Evolutionary conservation across 2,888 invertebrate genomes (phyloP).

Genomic region (Yponomeuta plumbellus): DNA sequence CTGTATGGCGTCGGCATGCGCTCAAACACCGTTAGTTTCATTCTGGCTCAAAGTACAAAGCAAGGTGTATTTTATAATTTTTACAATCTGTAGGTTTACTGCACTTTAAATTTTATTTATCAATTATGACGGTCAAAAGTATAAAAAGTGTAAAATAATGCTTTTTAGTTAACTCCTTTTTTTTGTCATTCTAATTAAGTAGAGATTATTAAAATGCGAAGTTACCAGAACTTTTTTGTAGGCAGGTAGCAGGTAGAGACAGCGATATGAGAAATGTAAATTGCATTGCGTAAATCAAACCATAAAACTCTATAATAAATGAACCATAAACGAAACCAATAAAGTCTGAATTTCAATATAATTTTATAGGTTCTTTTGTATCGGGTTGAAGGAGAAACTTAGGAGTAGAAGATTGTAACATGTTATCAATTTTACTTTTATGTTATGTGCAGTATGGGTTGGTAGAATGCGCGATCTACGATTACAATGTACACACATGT

Average conservation of each 20-base stretch:
- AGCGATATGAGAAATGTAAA: background rate
- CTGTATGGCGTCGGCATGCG: background rate
- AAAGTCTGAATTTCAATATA: background rate
- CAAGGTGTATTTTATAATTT: background rate
- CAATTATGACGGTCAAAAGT: too few species aligned
- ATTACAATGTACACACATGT: background rate
- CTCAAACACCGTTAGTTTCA: background rate
- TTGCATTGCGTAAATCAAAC: background rate
- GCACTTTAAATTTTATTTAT: too few species aligned
- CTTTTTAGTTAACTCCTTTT: too few species aligned
- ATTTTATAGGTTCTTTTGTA: background rate
- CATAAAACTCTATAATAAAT: background rate
- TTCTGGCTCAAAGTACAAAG: background rate
- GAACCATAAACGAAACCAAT: background rate
- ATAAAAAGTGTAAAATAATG: too few species aligned
- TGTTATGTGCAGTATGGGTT: background rate
- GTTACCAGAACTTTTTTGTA: background rate
- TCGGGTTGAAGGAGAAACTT: background rate
- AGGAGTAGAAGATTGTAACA: background rate
- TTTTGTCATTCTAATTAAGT: background rate
- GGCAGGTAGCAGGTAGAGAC: background rate
- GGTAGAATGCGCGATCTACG: constrained; percentile 1
- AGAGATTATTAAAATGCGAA: background rate
- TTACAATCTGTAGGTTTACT: too few species aligned
- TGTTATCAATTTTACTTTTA: background rate